Conservation (phyloP, 1,140 invertebrate species). For the Leptestheria dahalacensis region DNA sequence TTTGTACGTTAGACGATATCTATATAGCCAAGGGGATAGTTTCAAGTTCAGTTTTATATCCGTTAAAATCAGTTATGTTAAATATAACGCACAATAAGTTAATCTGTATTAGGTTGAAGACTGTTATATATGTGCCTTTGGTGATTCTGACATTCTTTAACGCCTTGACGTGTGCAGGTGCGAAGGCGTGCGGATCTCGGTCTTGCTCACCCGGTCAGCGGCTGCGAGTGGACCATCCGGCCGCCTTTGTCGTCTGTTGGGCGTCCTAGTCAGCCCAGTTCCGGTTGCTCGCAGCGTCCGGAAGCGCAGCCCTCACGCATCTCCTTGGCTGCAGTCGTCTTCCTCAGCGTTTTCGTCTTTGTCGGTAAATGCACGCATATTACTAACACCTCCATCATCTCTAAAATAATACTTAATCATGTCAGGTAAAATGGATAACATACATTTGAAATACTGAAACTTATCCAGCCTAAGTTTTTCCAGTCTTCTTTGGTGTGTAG, state of each 20-base stretch:
- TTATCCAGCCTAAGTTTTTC: no score
- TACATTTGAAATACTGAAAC: no score
- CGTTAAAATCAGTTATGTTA: no score
- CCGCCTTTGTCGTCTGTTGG: not conserved
- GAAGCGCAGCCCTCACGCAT: not conserved
- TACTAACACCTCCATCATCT: not conserved
- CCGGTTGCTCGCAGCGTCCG: not conserved
- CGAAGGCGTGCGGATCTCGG: not conserved
- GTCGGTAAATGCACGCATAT: not conserved
- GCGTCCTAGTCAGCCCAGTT: not conserved
- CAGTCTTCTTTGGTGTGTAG: no score
- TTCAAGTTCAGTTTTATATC: no score
- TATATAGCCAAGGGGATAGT: no score
- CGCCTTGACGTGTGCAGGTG: not conserved
- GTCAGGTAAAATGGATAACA: no score
- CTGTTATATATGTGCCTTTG: no score
- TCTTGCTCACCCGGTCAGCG: not conserved
- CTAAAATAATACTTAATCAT: no score
- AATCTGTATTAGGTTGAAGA: no score
- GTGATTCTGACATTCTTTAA: not conserved
- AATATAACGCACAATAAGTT: no score
- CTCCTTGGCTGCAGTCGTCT: not conserved
- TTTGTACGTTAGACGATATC: no score
- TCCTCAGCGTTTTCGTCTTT: not conserved
- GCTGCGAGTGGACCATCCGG: not conserved